Evolutionary conservation across 2,888 invertebrate species (phyloP), one percentile per base, ranked within the genome.

Genomic region (Ypsolopha sequella): DNA sequence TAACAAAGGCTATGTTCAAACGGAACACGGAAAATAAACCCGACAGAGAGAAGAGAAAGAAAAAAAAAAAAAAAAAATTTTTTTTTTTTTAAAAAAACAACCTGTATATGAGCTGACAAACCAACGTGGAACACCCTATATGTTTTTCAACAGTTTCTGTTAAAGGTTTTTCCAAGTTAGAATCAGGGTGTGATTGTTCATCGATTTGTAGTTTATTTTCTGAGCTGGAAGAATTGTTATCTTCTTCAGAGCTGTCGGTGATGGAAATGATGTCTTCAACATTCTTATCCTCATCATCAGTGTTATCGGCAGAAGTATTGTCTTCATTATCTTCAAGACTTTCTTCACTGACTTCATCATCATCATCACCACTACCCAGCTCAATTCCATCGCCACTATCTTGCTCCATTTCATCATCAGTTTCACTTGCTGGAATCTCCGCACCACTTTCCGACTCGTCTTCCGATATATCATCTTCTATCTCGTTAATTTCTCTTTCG

Each of bases 401-500:
- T 3, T 60, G 24, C 24, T 24, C 24, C 24, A 24, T 24, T 36
- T 54, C 54, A 41, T 51, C 52, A 7, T 55, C 62, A 47, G 57
- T 56, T 13, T 47, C 44, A 24, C 36, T 45, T 8, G 48, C 49
- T 2, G 34, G 9, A 7, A 41, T 48, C 39, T 65, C 72, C 57
- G 76, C 72, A 24, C 24, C 4, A 36, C 36, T 45, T 8, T 48
- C 49, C 7, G 34, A 11, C 9, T 45, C 50, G 39, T 65, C 72
- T 57, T 76, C 72, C 2, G 75, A 77, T 68, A 80, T 75, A 54
- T 78, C 80, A 33, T 65, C 76, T 58, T 82, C 81, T 46, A 85
- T 72, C 61, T 82, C 85, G 66, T 76, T 68, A 13, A 85, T 84
- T 57, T 84, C 84, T n/a, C 80, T 63, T 52, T 80, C 80, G 47